Evolutionary conservation across 2,888 invertebrate species (phyloP).

Genomic region (Ophion ellenae): DNA sequence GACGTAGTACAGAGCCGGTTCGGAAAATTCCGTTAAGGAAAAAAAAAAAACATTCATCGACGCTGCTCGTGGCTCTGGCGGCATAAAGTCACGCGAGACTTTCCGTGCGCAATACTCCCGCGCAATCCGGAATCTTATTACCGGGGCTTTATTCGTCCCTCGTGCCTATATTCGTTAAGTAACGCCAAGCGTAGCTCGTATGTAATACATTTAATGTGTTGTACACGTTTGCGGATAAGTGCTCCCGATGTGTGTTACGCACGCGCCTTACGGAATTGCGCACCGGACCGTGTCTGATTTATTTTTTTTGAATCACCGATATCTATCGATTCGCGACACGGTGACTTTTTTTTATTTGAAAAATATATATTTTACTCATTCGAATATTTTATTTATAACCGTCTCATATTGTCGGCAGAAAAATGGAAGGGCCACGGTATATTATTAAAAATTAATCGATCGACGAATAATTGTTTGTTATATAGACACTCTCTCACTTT

Average conservation of each 20-base stretch:
- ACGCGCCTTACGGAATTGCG: background rate
- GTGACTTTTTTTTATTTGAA: too few species aligned
- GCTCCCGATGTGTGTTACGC: background rate
- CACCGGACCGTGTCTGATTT: conserved; percentile 8
- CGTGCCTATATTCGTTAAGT: conserved; percentile 18
- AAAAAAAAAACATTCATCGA: conserved; percentile 49
- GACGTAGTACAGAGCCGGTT: background rate
- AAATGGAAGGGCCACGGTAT: too few species aligned
- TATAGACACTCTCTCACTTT: too few species aligned
- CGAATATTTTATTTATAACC: too few species aligned
- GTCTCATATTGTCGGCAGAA: too few species aligned
- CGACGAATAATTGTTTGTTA: too few species aligned
- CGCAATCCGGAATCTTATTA: conserved; percentile 53
- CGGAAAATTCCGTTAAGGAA: conserved; percentile 39
- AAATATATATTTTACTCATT: too few species aligned
- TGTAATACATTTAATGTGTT: conserved; percentile 54
- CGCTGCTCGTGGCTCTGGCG: conserved; percentile 27
- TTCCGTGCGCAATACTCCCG: conserved; percentile 29
- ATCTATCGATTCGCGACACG: background rate
- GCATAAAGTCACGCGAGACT: conserved; percentile 44
- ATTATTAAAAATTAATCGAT: too few species aligned
- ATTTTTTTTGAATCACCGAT: conserved; percentile 5
- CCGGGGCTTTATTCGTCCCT: conserved; percentile 37
- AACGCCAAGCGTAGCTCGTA: conserved; percentile 39
- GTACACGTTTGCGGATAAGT: conserved; percentile 28